Percentiles rank a stretch among this genome's conserved stretches.
These are phyloP conservation scores for Chrysomallon squamiferum DNA, from an alignment of 1,140 invertebrate genomes.

Conservation along the genomic window DNA sequence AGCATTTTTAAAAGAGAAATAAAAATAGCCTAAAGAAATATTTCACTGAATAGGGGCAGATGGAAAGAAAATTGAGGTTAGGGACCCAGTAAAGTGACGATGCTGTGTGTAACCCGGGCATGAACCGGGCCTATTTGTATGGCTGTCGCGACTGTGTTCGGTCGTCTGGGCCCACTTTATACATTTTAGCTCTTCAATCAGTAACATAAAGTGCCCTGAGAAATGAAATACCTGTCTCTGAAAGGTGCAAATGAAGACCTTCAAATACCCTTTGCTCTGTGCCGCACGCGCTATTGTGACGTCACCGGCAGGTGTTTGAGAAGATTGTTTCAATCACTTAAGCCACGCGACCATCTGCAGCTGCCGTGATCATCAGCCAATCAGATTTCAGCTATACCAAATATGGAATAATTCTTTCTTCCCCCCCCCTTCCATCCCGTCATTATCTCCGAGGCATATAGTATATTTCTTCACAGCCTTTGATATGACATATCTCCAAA, in stretches of 20 bases:
- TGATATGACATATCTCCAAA: conserved; percentile 5
- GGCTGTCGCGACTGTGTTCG: too few species aligned
- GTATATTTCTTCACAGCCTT: neutral
- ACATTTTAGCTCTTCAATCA: too few species aligned
- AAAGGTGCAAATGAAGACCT: neutral
- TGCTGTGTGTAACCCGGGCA: too few species aligned
- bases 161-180: too few species aligned
- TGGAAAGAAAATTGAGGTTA: too few species aligned
- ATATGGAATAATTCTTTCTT: neutral
- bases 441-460: neutral
- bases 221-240: conserved; percentile 2
- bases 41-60: too few species aligned
- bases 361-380: conserved; percentile 21
- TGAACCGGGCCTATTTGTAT: too few species aligned
- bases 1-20: too few species aligned
- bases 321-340: conserved; percentile 6
- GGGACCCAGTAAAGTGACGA: too few species aligned
- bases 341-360: conserved; percentile 27
- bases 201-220: neutral
- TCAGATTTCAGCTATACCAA: conserved; percentile 10
- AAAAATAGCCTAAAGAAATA: too few species aligned
- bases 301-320: conserved; percentile 29
- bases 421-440: neutral
- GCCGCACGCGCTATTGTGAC: conserved; percentile 22
- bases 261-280: neutral